Conservation (phyloP, 2,113 vertebrate genomes). For the Sturnus vulgaris region DNA sequence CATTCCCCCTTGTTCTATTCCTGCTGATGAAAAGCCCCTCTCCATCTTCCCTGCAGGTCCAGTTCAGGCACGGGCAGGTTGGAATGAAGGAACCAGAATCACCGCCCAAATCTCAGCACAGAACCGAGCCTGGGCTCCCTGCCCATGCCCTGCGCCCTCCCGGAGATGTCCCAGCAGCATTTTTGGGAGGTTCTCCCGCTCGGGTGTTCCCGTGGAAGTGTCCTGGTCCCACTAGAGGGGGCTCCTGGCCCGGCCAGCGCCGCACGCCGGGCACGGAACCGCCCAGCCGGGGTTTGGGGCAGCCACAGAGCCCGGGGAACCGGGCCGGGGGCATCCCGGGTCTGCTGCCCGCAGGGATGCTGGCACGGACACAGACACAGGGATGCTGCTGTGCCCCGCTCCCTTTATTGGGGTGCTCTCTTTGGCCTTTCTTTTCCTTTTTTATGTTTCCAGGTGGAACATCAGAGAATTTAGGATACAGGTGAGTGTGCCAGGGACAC, state of each 20-base stretch:
- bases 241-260: not conserved
- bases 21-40: accelerated
- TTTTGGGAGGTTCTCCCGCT: not conserved
- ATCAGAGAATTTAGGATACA: accelerated
- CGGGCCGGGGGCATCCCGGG: accelerated
- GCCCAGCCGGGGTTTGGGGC: accelerated
- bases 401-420: accelerated
- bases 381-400: accelerated
- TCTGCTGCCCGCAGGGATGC: not conserved
- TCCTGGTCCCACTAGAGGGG: not conserved
- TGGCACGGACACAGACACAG: accelerated
- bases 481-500: not conserved
- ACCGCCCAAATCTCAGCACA: accelerated
- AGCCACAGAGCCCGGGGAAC: accelerated
- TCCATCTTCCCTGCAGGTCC: not conserved
- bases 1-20: not conserved
- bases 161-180: not conserved
- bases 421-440: not conserved
- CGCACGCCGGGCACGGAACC: not conserved
- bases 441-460: not conserved
- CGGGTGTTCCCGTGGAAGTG: not conserved
- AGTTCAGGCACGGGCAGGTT: not conserved
- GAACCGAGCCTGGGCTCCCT: not conserved
- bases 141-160: not conserved
- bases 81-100: not conserved